phyloP scores from a whole-genome alignment of 2,888 invertebrate genomes.

The Cephus spinipes region DNA sequence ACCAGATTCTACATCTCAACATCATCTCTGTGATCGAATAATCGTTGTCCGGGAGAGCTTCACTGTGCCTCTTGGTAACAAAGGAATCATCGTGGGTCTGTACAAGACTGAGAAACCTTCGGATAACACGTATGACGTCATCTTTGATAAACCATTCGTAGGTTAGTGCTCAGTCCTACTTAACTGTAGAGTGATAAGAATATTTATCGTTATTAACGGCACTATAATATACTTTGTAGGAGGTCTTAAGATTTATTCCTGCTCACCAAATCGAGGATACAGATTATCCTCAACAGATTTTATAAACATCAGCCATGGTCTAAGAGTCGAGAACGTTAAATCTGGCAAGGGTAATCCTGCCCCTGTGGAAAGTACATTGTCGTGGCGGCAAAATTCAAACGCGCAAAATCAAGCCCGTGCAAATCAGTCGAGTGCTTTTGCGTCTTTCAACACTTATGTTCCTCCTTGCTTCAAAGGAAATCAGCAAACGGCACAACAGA shows the following conservation, averaged over 20 bases:
- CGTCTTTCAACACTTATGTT: constrained; percentile 30
- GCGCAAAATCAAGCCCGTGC: constrained; percentile 24
- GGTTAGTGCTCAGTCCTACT: constrained; percentile 32
- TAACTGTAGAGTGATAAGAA: neutral
- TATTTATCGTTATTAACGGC: neutral
- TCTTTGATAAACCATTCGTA: constrained; percentile 83
- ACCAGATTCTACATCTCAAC: constrained; percentile 78
- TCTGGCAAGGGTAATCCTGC: constrained; percentile 49
- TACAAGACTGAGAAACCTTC: constrained; percentile 69
- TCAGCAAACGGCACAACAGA: constrained; percentile 1
- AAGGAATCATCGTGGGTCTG: constrained; percentile 87
- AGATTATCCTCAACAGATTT: constrained; percentile 69
- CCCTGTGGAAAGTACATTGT: constrained; percentile 12
- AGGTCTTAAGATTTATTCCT: constrained; percentile 70
- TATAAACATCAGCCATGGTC: constrained; percentile 73
- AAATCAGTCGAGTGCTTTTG: constrained; percentile 36
- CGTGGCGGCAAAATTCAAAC: constrained; percentile 23
- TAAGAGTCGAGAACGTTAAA: constrained; percentile 61
- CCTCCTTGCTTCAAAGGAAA: constrained; percentile 27
- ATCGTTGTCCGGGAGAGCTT: constrained; percentile 81
- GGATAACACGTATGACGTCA: constrained; percentile 78
- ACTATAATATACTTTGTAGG: constrained; percentile 60
- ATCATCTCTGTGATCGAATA: constrained; percentile 84
- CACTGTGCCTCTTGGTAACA: constrained; percentile 83
- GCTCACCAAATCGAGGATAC: constrained; percentile 68